Evolutionary conservation across 2,797 vertebrate species (phyloP), one percentile per base, ranked within the genome.

Genomic region (Natrix natrix): DNA sequence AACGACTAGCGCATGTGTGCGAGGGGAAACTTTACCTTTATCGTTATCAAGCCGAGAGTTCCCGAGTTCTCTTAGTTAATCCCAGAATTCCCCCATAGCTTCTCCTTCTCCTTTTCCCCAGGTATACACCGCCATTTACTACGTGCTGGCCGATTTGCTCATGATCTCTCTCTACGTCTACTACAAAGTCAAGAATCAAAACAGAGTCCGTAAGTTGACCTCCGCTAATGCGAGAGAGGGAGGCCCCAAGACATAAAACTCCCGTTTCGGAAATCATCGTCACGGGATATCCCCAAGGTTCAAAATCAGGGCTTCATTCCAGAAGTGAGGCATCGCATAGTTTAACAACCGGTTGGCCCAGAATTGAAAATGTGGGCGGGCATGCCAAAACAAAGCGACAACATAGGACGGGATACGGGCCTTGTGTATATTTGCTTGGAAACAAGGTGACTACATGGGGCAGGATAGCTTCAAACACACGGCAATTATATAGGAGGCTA

Each of bases 121-220:
- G 99, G 98, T 97, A 8, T 99, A 99, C 96, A 99, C 99, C 0
- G 99, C 99, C 0, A 52, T 99, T 92, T 99, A 99, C 96, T 99
- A 99, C 0, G 98, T 99, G 66, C 0, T 98, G 11, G 98, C 99
- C 0, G 99, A 99, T 96, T 13, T 99, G 93, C 0, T 98, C 87
- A 99, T 99, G 98, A 96, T 99, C 32, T 94, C 95, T 0, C 96
- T 99, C 94, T 99, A 99, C 95, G 86, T 94, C 10, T 98, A 99
- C 96, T 99, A 99, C 97, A 98, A 97, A 92, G 66, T 94, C 88
- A 98, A 97, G 97, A 98, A 97, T n/a, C 20, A 11, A 28, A 17
- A 92, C 2, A 1, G 87, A 90, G 54, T 60, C 10, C 1, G 97
- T 97, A 94, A 97, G 97, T 96, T 24, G 24, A 22, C 0, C 0